These are phyloP conservation scores for Synanthedon vespiformis DNA, from an alignment of 2,888 invertebrate genomes.

Conservation along the genomic window DNA sequence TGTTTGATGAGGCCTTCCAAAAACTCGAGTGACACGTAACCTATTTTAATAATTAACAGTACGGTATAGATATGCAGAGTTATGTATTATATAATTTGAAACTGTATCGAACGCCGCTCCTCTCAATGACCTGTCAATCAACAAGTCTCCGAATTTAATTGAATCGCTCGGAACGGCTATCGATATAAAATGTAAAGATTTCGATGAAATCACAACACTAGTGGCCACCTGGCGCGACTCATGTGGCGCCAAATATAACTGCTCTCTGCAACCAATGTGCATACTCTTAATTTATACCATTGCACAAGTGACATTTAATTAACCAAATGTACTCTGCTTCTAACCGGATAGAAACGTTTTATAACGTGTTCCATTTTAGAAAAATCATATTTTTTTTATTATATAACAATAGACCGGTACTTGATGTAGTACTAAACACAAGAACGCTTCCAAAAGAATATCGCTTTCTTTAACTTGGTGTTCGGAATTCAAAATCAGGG, in stretches of 20 bases:
- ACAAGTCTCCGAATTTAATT: constrained; percentile 17
- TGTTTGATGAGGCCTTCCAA: constrained; percentile 34
- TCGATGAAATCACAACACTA: constrained; percentile 21
- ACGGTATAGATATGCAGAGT: no score
- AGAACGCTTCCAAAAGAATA: constrained; percentile 52
- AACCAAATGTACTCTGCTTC: background rate
- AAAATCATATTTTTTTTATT: background rate
- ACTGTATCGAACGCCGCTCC: background rate
- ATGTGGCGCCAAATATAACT: constrained; percentile 41
- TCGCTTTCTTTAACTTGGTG: constrained; percentile 60
- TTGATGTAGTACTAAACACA: constrained; percentile 23
- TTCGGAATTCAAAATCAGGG: constrained; percentile 63
- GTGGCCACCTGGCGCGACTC: constrained; percentile 34
- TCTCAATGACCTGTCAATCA: constrained; percentile 34
- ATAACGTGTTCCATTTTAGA: background rate
- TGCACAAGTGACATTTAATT: constrained; percentile 1
- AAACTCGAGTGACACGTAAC: constrained; percentile 15
- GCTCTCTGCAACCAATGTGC: constrained; percentile 6
- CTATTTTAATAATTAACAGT: no score
- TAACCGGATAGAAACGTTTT: background rate
- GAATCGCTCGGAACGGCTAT: constrained; percentile 9
- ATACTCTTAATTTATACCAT: background rate
- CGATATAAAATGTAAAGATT: constrained; percentile 10
- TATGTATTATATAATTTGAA: no score
- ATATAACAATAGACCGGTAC: background rate